phyloP scores from a whole-genome alignment of 1,140 invertebrate genomes.

The Sarcophaga bullata region DNA sequence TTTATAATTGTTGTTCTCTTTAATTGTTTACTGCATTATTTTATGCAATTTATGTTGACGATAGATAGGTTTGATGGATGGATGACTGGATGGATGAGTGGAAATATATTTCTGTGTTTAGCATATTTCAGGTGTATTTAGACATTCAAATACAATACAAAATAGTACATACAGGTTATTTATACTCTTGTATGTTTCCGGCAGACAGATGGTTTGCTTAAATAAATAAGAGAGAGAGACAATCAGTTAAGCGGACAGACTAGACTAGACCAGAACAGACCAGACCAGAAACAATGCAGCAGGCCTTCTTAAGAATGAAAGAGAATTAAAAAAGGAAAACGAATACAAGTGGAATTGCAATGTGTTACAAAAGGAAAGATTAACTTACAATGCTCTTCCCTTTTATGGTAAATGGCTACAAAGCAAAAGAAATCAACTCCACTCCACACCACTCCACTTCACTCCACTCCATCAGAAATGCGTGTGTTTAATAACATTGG shows the following conservation, averaged over 20 bases:
- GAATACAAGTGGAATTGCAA: neutral
- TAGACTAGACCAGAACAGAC: neutral
- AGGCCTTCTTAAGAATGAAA: neutral
- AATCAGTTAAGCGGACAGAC: neutral
- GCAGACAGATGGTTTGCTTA: slow-evolving; percentile 4
- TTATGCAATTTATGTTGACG: neutral
- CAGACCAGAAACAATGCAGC: neutral
- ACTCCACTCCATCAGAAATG: neutral
- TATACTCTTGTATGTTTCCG: neutral
- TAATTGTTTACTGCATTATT: neutral
- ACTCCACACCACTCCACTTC: no score
- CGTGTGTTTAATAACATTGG: neutral
- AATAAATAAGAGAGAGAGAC: neutral
- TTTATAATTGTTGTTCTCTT: no score
- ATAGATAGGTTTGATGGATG: neutral
- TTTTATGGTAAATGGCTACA: neutral
- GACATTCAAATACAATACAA: neutral
- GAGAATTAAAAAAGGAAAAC: no score
- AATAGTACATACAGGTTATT: neutral
- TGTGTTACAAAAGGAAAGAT: neutral
- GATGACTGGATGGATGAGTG: neutral
- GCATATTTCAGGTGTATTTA: slow-evolving; percentile 4
- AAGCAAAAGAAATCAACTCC: no score
- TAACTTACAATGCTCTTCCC: slow-evolving; percentile 4
- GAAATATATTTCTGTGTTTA: slow-evolving; percentile 16